Conservation (phyloP, 1,140 invertebrate species). For the Solenopsis fugax region DNA sequence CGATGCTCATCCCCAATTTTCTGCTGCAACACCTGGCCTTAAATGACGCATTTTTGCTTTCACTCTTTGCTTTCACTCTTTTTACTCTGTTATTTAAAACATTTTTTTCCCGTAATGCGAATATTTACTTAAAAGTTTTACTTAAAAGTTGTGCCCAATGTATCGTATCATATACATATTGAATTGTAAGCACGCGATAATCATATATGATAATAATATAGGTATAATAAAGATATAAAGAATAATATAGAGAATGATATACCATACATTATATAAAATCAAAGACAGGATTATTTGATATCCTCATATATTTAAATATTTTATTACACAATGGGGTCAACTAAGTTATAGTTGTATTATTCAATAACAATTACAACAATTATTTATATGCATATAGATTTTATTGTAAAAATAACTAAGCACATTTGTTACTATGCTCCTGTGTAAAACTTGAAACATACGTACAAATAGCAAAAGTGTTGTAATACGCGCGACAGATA, state of each 20-base stretch:
- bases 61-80: not conserved
- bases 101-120: not conserved
- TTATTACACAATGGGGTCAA: not conserved
- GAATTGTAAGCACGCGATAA: no score
- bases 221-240: no score
- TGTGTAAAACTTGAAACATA: not conserved
- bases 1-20: not conserved
- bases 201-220: no score
- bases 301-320: not conserved
- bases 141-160: no score
- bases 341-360: no score
- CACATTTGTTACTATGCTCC: not conserved
- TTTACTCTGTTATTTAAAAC: not conserved
- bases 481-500: conserved; percentile 70
- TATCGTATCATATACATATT: no score
- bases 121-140: no score
- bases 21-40: conserved; percentile 43
- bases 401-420: not conserved
- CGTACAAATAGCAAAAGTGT: conserved; percentile 24
- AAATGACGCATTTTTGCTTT: conserved; percentile 60
- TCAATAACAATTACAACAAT: not conserved
- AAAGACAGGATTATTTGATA: not conserved
- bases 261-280: no score
- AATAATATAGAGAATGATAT: no score
- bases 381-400: not conserved